Evolutionary conservation across 2,797 vertebrate genomes (phyloP), one percentile per base, ranked within the genome.

Genomic region (Crypturellus tataupa): DNA sequence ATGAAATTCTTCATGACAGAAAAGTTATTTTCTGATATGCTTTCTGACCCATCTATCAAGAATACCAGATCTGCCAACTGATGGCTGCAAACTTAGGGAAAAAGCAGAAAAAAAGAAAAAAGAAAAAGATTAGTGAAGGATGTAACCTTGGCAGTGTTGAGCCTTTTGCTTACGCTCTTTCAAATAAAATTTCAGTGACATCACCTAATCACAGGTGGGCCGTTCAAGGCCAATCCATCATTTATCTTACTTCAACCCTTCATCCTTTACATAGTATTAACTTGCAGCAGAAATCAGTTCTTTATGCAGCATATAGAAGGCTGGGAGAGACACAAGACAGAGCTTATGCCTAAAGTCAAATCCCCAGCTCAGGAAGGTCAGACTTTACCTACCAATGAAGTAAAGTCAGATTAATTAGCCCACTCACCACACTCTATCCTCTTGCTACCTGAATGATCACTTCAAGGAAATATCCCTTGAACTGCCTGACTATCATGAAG

Each of bases 1-100:
- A 98, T 97, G 80, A 99, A 99, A 2, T 42, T 86, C 93, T 98
- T 98, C 97, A 98, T 98, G 62, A 69, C 83, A 31, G 8, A 27
- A 93, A 98, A 99, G 70, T 98, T 95, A 0, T 3, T 0, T 1
- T 8, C 0, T 1, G 1, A 1, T 64, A 99, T 98, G 90, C 98
- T 98, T 78, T 86, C 85, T 2, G 98, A 99, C 63, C 98, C 97
- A 39, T 99, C 98, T 2, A 98, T 71, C 37, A 99, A 95, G 97
- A 99, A 98, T 62, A 99, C 97, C 87, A 99, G 93, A 88, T 99
- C 98, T 10, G 98, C 98, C 82, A 97, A 27, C 75, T 91, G 87
- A 21, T 97, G 97, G 15, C 92, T 86, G 97, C 98, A 99, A 65
- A 63, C 98, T 99, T 93, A 12, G 37, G n/a, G 27, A 70, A 76